phyloP scores from a whole-genome alignment of 2,113 vertebrate genomes.

The Pogonocichla stellata region DNA sequence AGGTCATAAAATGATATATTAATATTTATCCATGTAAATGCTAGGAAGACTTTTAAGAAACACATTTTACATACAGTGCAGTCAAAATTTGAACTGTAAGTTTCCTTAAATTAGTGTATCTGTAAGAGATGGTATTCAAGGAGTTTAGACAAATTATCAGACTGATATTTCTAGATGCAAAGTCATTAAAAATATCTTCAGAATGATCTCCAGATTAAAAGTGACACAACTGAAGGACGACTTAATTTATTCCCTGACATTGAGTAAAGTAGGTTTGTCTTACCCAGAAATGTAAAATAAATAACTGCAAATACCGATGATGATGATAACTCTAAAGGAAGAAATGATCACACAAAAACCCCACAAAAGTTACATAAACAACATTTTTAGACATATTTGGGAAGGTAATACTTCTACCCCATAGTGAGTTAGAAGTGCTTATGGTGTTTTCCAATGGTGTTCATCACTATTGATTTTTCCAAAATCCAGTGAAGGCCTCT shows the following conservation, averaged over 20 bases:
- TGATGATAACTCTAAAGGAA: background rate
- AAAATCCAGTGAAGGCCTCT: background rate
- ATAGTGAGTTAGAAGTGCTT: fast-evolving
- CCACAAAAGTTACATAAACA: background rate
- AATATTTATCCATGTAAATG: background rate
- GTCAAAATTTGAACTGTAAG: background rate
- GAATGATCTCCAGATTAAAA: background rate
- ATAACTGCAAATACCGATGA: background rate
- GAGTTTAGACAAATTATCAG: background rate
- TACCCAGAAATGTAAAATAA: constrained; percentile 1
- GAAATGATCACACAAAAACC: background rate
- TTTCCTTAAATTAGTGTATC: background rate
- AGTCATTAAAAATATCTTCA: constrained; percentile 2
- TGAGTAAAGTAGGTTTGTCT: background rate
- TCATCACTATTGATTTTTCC: background rate
- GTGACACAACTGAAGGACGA: background rate
- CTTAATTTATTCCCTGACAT: constrained; percentile 9
- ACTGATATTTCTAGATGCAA: background rate
- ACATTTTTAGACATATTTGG: background rate
- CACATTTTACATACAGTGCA: background rate
- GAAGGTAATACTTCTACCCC: background rate
- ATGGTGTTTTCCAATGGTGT: background rate
- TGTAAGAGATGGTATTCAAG: background rate
- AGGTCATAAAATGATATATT: background rate
- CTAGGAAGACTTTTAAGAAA: background rate